Percentiles rank a stretch among this genome's conserved stretches.
Conservation (phyloP, 2,888 invertebrate species). For the Teinopalpus imperialis region DNA sequence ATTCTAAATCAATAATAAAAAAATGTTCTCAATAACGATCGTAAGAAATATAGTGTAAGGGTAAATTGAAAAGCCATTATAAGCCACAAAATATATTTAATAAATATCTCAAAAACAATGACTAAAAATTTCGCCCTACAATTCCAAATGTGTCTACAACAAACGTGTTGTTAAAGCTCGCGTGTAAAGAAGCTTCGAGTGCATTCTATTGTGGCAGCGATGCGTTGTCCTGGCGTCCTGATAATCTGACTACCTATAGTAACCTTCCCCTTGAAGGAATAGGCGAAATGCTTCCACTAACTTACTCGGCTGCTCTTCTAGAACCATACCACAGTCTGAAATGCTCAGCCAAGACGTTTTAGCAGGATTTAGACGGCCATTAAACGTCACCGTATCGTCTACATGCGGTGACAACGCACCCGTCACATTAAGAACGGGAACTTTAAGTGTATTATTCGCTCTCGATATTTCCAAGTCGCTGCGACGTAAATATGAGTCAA, state of each 20-base stretch:
- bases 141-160: conserved; percentile 70
- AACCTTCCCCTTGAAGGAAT: conserved; percentile 99
- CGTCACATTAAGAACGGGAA: conserved; percentile 96
- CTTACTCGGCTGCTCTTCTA: conserved; percentile 99
- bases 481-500: conserved; percentile 96
- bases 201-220: conserved; percentile 58
- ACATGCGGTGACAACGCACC: conserved; percentile 97
- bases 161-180: conserved; percentile 72
- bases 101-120: conserved; percentile 72
- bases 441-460: conserved; percentile 84
- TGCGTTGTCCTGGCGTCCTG: conserved; percentile 21
- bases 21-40: too few relatives aligned
- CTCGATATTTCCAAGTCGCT: conserved; percentile 92
- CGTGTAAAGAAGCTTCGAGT: conserved; percentile 72
- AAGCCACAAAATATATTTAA: conserved; percentile 75
- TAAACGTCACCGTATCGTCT: conserved; percentile 98
- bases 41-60: conserved; percentile 6
- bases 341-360: conserved; percentile 99
- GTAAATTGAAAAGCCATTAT: conserved; percentile 31
- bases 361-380: conserved; percentile 96
- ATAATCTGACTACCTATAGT: conserved; percentile 86
- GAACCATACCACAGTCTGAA: conserved; percentile 98
- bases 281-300: conserved; percentile 98
- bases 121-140: conserved; percentile 69
- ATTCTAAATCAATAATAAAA: too few relatives aligned